Conservation (phyloP, 2,113 vertebrate species). For the Cichladusa arquata region DNA sequence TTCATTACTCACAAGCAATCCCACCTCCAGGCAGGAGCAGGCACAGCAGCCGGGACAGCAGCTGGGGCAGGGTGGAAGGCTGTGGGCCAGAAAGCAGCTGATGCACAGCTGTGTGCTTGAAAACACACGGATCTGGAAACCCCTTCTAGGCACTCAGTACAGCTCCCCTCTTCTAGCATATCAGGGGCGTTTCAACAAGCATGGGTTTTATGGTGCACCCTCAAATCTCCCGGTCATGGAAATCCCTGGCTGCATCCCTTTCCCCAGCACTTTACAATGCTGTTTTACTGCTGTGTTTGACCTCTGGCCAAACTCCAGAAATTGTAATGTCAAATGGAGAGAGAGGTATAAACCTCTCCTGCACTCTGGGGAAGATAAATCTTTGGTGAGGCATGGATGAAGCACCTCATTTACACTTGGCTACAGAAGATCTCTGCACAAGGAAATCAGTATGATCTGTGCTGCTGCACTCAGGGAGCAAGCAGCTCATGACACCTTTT, state of each 20-base stretch:
- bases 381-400: background rate
- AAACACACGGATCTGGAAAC: fast-evolving
- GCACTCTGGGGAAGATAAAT: background rate
- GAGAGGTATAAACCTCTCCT: background rate
- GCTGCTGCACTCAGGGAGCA: background rate
- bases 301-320: background rate
- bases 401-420: background rate
- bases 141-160: fast-evolving
- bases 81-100: fast-evolving
- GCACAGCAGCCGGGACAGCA: background rate
- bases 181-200: background rate
- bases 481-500: fast-evolving
- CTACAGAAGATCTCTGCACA: background rate
- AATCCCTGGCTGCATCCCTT: background rate
- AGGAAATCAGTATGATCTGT: background rate
- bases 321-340: background rate
- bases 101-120: fast-evolving
- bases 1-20: background rate
- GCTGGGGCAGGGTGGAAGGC: background rate
- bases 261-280: fast-evolving
- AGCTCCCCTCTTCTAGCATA: background rate
- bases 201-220: background rate
- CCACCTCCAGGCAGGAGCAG: fast-evolving
- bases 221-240: fast-evolving
- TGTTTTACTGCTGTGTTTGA: background rate